These are phyloP conservation scores for Spilosoma lubricipeda DNA, from an alignment of 2,888 invertebrate genomes.

Conservation along the genomic window DNA sequence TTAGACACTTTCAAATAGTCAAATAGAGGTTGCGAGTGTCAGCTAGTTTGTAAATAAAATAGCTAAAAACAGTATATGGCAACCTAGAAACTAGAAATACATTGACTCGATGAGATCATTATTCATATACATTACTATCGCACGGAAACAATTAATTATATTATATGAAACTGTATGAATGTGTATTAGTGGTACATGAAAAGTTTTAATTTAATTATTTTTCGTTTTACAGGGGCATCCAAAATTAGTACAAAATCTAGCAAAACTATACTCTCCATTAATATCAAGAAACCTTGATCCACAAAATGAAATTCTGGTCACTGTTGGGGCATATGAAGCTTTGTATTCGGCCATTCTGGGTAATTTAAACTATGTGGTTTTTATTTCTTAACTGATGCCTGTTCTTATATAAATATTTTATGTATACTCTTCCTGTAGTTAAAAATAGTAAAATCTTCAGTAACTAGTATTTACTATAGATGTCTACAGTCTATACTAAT, in stretches of 20 bases:
- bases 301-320: conserved; percentile 94
- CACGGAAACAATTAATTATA: neutral
- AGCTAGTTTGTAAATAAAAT: too few species aligned
- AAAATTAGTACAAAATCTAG: conserved; percentile 93
- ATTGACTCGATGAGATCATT: neutral
- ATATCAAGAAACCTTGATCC: conserved; percentile 92
- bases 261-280: conserved; percentile 94
- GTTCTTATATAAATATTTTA: too few species aligned
- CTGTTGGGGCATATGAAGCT: conserved; percentile 97
- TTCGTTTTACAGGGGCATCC: conserved; percentile 93
- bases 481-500: too few species aligned
- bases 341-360: conserved; percentile 93
- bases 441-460: neutral
- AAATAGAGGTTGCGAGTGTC: too few species aligned
- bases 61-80: neutral
- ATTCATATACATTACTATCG: neutral
- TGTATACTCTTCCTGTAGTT: neutral
- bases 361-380: conserved; percentile 37
- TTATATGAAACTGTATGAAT: neutral
- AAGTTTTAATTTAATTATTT: conserved; percentile 4
- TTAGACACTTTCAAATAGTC: too few species aligned
- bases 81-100: neutral
- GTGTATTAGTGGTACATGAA: neutral
- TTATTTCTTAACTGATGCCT: neutral
- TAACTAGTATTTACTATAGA: too few species aligned